A percentile compares a stretch with the other conserved stretches of the same genome.
Evolutionary conservation across 2,797 vertebrate species (phyloP).

Genomic region (Pteronotus mesoamericanus): DNA sequence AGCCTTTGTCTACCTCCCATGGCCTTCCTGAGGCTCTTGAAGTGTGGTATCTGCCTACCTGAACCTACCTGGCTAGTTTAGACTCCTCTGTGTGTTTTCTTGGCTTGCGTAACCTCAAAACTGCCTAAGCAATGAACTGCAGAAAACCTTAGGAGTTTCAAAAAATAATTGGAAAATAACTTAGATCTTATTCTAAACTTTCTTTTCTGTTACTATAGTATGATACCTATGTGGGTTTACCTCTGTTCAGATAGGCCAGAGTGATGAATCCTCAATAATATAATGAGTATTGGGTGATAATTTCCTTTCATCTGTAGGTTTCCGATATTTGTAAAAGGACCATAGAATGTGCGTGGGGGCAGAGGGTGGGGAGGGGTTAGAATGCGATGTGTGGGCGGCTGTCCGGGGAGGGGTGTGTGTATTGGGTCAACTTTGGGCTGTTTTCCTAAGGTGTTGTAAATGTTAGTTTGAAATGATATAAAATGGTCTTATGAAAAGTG

Average conservation of each 20-base stretch:
- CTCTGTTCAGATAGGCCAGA: not conserved
- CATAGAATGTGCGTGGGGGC: not conserved
- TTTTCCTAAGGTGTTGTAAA: slow-evolving; percentile 7
- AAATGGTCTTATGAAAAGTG: not conserved
- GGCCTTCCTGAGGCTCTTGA: not conserved
- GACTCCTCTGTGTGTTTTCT: not conserved
- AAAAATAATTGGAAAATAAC: not conserved
- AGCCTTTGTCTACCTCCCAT: not conserved
- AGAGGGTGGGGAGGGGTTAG: not conserved
- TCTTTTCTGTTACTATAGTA: not conserved
- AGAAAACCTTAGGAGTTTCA: not conserved
- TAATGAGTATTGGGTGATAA: not conserved
- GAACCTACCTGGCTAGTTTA: slow-evolving; percentile 21
- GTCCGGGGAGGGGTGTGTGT: not conserved
- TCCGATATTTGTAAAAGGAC: not conserved
- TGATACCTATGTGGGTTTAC: not conserved
- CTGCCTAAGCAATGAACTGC: not conserved
- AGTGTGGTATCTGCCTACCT: not conserved
- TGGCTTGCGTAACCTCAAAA: not conserved
- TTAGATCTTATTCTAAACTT: not conserved
- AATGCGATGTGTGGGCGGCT: not conserved
- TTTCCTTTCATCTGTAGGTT: not conserved
- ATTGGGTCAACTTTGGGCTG: not conserved
- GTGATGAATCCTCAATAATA: not conserved
- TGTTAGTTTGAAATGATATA: not conserved